Percentiles rank a stretch among this genome's conserved stretches.
Conservation (phyloP, 2,797 vertebrate species). For the Sebastes flavidus region DNA sequence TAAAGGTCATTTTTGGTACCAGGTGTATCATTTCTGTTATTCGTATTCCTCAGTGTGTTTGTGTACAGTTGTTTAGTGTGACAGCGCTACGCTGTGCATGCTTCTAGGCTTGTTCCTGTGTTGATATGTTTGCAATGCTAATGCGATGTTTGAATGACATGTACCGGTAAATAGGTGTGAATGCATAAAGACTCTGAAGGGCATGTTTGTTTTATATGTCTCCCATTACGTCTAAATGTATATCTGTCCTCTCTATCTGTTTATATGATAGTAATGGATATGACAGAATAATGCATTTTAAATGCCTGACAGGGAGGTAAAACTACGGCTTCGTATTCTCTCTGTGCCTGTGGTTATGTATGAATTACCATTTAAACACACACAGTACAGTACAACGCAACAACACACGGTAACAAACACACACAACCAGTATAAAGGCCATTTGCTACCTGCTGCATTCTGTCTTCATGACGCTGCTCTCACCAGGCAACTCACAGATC, state of each 20-base stretch:
- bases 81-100: neutral
- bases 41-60: neutral
- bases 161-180: slow-evolving; percentile 1
- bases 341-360: slow-evolving; percentile 28
- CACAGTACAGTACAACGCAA: neutral
- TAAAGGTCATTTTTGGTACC: neutral
- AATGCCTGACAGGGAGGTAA: slow-evolving; percentile 10
- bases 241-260: slow-evolving; percentile 19
- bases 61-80: neutral
- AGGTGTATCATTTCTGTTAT: neutral
- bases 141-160: slow-evolving; percentile 30
- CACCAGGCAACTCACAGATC: slow-evolving; percentile 59
- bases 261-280: slow-evolving; percentile 12
- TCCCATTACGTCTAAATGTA: slow-evolving; percentile 25
- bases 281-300: slow-evolving; percentile 41
- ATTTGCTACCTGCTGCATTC: slow-evolving; percentile 56
- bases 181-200: slow-evolving; percentile 25
- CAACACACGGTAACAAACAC: slow-evolving; percentile 12
- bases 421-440: slow-evolving; percentile 45
- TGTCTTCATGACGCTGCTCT: slow-evolving; percentile 56
- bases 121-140: slow-evolving; percentile 26
- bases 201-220: slow-evolving; percentile 20
- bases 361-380: slow-evolving; percentile 42
- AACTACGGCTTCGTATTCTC: slow-evolving; percentile 12
- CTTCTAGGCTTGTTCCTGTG: neutral